Base-by-base conservation (phyloP, 2,888 invertebrate genomes). In the Nemurella pictetii region DNA sequence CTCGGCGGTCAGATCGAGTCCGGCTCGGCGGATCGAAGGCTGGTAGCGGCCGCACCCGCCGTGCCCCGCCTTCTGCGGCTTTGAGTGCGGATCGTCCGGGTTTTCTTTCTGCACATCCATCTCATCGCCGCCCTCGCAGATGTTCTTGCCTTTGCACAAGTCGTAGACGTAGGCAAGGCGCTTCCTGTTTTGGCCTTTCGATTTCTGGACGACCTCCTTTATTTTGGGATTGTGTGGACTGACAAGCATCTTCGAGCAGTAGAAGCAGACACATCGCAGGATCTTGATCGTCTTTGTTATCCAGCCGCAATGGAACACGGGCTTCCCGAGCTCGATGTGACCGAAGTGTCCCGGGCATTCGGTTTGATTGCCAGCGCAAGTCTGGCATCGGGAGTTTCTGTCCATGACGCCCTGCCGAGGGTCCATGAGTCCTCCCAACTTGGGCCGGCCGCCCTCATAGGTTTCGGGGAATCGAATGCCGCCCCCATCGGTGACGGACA, bases 281-380 rank as follows among this genome's bases (percentile, higher is more conserved):
- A 98, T 94, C 91, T 99, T 99, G 87, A 99, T 97, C 0, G 97
- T 97, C 92, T 99, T 99, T 55, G 98, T 97, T 83, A 99, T 93
- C 89, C 99, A 99, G 72, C 99, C 99, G 89, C 99, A 96, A 90
- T 99, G 99, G 91, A 97, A 99, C 0, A 99, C 99, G 27, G 99
- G 99, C 90, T 99, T 99, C 0, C 99, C 96, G 87, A 99, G 92
- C 90, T 99, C 99, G 88, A 99, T 96, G 90, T 99, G 99, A 2
- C 99, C 99, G 92, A 99, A 99, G 91, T 99, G 99, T 0, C 99
- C 99, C 0, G 99, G 99, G 90, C 99, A 99, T 90, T 99, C 99
- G 0, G 98, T 97, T 96, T 99, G 97, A 89, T 98, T 98, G 80
- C 99, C 93, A 86, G 98, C 98, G 90, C 98, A 99, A 0, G 98